These are phyloP conservation scores for Mantis religiosa DNA, from an alignment of 2,888 invertebrate species.

Conservation along the genomic window DNA sequence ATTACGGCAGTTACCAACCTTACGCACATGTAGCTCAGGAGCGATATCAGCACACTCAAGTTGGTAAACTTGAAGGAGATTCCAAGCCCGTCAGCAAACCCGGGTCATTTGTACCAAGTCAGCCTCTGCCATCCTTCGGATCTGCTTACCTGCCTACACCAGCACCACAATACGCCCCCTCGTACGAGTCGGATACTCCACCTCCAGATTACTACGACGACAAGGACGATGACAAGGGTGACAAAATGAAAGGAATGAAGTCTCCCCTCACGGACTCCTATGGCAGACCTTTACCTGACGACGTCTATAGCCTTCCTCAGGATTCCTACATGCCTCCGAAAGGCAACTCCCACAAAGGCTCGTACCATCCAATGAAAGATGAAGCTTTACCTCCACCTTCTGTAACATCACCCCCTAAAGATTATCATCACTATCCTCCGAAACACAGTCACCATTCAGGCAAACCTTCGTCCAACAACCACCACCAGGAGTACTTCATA, in stretches of 20 bases:
- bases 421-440: constrained; percentile 29
- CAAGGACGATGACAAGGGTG: neutral
- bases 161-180: neutral
- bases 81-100: neutral
- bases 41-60: neutral
- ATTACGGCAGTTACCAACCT: neutral
- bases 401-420: neutral
- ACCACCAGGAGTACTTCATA: neutral
- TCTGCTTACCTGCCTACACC: neutral
- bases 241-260: neutral
- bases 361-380: neutral
- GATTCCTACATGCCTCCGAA: neutral
- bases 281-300: neutral
- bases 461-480: neutral
- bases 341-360: neutral
- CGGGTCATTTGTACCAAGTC: neutral
- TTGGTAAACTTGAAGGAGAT: neutral
- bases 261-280: neutral
- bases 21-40: neutral
- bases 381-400: neutral
- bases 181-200: neutral
- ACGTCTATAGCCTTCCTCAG: neutral
- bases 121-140: neutral
- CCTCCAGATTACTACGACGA: neutral
- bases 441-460: constrained; percentile 40